phyloP scores from a whole-genome alignment of 2,888 invertebrate genomes.

The Stegana nigrithorax region DNA sequence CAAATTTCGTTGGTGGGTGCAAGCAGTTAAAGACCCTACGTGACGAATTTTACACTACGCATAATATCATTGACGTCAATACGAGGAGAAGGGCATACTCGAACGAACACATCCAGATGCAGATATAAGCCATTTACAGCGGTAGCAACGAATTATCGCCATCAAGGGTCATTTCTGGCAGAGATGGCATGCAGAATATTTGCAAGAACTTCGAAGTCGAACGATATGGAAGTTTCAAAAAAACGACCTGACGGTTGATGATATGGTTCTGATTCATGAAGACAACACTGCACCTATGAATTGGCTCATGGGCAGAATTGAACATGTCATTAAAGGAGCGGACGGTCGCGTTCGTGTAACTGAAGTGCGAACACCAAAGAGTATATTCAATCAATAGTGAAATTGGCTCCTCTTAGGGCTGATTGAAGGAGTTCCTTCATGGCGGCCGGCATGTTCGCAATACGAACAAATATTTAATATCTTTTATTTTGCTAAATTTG shows the following conservation, averaged over 20 bases:
- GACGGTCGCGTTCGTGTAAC: background rate
- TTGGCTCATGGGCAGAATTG: background rate
- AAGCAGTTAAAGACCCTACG: background rate
- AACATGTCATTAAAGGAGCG: background rate
- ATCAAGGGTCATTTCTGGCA: background rate
- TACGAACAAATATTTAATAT: too few relatives aligned
- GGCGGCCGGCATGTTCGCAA: background rate
- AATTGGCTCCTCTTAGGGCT: background rate
- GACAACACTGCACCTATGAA: background rate
- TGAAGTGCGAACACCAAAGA: background rate
- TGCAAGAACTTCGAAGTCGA: background rate
- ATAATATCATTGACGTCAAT: background rate
- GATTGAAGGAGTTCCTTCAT: background rate
- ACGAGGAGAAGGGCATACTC: background rate
- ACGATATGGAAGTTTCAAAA: background rate
- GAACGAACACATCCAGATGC: background rate
- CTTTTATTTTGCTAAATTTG: too few relatives aligned
- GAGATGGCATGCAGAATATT: background rate
- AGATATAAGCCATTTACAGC: background rate
- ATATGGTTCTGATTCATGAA: background rate
- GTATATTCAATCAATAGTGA: background rate
- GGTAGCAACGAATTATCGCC: background rate
- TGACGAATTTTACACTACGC: background rate
- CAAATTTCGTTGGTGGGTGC: conserved; percentile 23
- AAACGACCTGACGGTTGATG: background rate